These are phyloP conservation scores for Abramis brama DNA, from an alignment of 2,113 vertebrate species.

Conservation along the genomic window DNA sequence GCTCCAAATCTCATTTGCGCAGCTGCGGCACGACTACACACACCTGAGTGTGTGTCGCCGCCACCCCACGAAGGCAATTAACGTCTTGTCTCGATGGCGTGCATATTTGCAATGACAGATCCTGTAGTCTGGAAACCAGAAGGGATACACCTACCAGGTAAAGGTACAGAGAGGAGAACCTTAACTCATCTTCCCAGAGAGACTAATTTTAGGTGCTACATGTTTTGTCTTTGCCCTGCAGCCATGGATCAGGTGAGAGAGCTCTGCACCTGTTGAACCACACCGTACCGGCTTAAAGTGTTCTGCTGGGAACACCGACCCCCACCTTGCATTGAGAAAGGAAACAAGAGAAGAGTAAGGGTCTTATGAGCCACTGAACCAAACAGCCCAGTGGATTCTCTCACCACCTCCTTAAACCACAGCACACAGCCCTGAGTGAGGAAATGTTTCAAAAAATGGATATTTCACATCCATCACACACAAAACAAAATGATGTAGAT, in stretches of 20 bases:
- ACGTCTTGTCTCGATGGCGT: slow-evolving; percentile 74
- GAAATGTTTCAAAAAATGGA: not conserved
- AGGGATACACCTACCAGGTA: slow-evolving; percentile 57
- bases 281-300: not conserved
- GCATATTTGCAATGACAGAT: slow-evolving; percentile 72
- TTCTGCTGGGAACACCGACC: not conserved
- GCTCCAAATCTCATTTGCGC: slow-evolving; percentile 79
- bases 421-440: not conserved
- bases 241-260: slow-evolving; percentile 48
- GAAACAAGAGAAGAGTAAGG: not conserved
- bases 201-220: slow-evolving; percentile 71
- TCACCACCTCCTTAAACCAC: slow-evolving; percentile 2
- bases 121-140: slow-evolving; percentile 52
- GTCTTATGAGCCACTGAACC: slow-evolving; percentile 25
- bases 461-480: not conserved
- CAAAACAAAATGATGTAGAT: not conserved
- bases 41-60: slow-evolving; percentile 53
- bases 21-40: slow-evolving; percentile 63
- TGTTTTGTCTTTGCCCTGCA: slow-evolving; percentile 50
- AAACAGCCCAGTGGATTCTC: slow-evolving; percentile 13
- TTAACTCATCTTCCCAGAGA: slow-evolving; percentile 65
- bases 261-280: slow-evolving; percentile 29
- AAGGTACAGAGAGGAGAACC: slow-evolving; percentile 18
- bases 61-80: slow-evolving; percentile 75
- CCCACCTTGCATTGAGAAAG: not conserved